Evolutionary conservation across 2,888 invertebrate species (phyloP), one percentile per base, ranked within the genome.

Genomic region (Philereme transversata): DNA sequence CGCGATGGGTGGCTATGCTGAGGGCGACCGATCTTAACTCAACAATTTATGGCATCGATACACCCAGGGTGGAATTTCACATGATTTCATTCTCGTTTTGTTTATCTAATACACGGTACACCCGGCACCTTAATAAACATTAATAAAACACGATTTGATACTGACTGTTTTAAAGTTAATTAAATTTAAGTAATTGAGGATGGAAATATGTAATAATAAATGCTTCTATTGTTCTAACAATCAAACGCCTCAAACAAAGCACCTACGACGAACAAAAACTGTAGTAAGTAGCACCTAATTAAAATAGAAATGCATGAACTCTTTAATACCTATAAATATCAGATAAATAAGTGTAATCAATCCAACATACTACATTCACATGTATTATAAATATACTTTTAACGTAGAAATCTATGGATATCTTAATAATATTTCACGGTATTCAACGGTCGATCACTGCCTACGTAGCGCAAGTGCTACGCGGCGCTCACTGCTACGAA

Each of bases 1-100:
- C 87, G 77, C 85, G 78, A 86, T 89, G 88, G 89, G 88, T 88
- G 89, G 88, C 83, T 83, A 75, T 72, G 73, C 73, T 72, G 75
- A 77, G 77, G 78, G 76, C 76, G 55, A 77, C 77, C 78, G 76
- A 76, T 78, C 77, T 80, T 77, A 78, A 76, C 78, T 76, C 72
- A 53, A 85, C 81, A 83, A 88, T 90, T 89, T 88, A 89, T 86
- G 83, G 78, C 81, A 75, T 75, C 75, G 77, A 83, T 83, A 82
- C 77, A 81, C 74, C 74, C 72, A 75, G 75, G 76, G 75, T 80
- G 82, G 84, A 84, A 87, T 87, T 86, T 88, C 86, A 87, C 85
- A 82, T 78, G 75, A 79, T 77, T 77, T 75, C 64, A 68, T 75
- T 77, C 71, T 75, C 71, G 74, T 78, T 78, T 78, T 76, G 60